A percentile compares a stretch with the other conserved stretches of the same genome.
Conservation (phyloP, 2,888 invertebrate species). For the Sipha maydis region DNA sequence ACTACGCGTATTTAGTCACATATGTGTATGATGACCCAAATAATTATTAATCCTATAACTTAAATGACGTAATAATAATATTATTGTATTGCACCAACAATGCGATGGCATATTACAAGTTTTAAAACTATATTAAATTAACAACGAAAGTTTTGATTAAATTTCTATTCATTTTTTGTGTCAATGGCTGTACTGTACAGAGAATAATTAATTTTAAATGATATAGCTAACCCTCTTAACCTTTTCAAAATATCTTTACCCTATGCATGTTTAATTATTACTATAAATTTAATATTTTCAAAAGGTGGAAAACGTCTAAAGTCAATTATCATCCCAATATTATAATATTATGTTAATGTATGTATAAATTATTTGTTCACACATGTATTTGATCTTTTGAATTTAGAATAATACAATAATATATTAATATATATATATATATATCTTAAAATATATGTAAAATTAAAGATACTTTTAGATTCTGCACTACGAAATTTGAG, state of each 20-base stretch:
- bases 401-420: no score
- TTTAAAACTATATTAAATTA: constrained; percentile 5
- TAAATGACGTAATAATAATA: not conserved
- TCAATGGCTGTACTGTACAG: not conserved
- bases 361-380: no score
- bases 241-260: not conserved
- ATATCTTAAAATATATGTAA: no score
- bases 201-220: not conserved
- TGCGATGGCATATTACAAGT: not conserved
- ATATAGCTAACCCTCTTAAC: not conserved
- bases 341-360: no score
- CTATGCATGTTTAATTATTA: no score
- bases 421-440: no score
- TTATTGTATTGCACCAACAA: not conserved
- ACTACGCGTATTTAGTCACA: not conserved
- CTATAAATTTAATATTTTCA: not conserved
- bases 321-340: no score
- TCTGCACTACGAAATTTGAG: no score
- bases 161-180: constrained; percentile 15
- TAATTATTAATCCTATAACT: constrained; percentile 10
- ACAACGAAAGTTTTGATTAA: constrained; percentile 27
- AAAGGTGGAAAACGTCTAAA: not conserved
- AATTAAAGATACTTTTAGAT: no score
- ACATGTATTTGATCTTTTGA: no score
- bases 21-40: not conserved